Base-by-base conservation (phyloP, 1,140 invertebrate genomes). In the Amphibalanus amphitrite region DNA sequence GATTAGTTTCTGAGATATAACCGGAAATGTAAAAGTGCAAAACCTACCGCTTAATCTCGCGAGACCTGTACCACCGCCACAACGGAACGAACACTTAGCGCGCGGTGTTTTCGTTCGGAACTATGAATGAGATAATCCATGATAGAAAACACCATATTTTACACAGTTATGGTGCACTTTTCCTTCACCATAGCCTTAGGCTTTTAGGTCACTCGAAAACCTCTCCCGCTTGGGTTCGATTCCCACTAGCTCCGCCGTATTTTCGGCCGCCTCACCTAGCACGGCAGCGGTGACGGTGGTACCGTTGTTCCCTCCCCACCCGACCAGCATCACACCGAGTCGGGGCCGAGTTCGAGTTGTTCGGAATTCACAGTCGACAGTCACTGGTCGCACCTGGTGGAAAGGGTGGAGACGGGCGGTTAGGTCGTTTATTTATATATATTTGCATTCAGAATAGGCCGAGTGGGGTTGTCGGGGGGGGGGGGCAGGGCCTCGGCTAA, bases 301-400 rank as follows among this genome's bases (percentile, higher is more conserved):
- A 0, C 95, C 95, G 79, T 98, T 98, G 81, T 96, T 96, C 13
- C 93, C 91, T 71, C 95, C 95, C 90, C 92, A 92, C 0, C 95
- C 95, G 0, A 97, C 92, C 64, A 98, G 80, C 93, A 97, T 95
- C 1, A 97, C 82, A 10, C 95, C 95, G 85, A 82, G 76, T 67
- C 81, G 87, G 83, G 77, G 90, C 83, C 95, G 86, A 74, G 85
- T 86, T 0, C 86, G 80, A 71, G 83, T 81, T 0, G 91, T 95
- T 29, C 75, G 78, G 72, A 84, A 81, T 3, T 29, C 69, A 70
- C 70, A 70, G 68, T 15, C 26, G 1, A 70, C 59, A 8, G 68
- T 29, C 10, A 59, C 30, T 23, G 59, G 38, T 25, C 17, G 26
- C 20, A 38, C 59, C 28, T 69, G n/a, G 17, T 28, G 29, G 3